These are phyloP conservation scores for Tipula unca DNA, from an alignment of 2,888 invertebrate species.

Conservation along the genomic window DNA sequence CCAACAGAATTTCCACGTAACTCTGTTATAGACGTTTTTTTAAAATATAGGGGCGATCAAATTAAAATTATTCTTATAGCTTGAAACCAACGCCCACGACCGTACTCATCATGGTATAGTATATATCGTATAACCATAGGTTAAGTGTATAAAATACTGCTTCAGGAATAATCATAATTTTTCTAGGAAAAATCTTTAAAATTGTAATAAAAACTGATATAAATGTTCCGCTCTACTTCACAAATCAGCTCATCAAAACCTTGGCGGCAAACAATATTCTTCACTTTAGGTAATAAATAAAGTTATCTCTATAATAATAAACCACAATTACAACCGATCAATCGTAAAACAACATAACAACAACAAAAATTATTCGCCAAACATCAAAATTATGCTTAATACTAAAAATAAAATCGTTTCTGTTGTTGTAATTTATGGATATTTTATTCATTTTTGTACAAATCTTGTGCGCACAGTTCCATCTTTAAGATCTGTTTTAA, in stretches of 20 bases:
- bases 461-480: not conserved
- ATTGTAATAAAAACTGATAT: not conserved
- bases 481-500: not conserved
- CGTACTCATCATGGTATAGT: too few species aligned
- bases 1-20: too few species aligned
- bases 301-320: not conserved
- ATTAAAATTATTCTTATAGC: too few species aligned
- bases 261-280: not conserved
- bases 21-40: too few species aligned
- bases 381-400: conserved; percentile 8
- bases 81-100: too few species aligned
- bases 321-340: conserved; percentile 14
- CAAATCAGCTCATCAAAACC: not conserved
- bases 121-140: too few species aligned
- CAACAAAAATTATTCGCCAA: not conserved
- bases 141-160: too few species aligned
- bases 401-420: not conserved
- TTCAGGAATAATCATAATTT: not conserved
- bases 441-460: not conserved
- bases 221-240: not conserved
- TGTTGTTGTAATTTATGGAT: not conserved
- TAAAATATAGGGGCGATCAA: too few species aligned
- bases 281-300: not conserved
- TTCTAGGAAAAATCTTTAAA: not conserved
- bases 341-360: not conserved